phyloP scores from a whole-genome alignment of 30 jellyfish, hydroid and myxozoan genomes.

The Mastigias papua region DNA sequence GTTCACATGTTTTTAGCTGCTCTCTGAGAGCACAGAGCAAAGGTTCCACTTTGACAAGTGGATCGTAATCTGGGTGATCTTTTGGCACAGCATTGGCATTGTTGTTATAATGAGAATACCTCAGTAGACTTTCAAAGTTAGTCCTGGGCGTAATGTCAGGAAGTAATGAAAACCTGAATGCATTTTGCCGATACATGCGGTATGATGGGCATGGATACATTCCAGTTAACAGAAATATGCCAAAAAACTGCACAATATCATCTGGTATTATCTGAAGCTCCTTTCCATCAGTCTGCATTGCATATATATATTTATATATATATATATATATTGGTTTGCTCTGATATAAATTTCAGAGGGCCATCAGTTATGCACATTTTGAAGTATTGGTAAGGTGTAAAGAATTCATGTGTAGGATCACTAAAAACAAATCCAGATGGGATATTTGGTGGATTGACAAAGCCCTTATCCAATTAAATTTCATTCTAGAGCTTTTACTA shows the following conservation, averaged over 20 bases:
- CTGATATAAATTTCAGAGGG: neutral
- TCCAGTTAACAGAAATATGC: constrained; percentile 21
- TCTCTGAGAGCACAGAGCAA: neutral
- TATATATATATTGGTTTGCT: constrained; percentile 3
- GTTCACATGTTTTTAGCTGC: neutral
- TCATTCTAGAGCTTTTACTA: neutral
- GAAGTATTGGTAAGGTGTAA: constrained; percentile 8
- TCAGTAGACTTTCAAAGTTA: neutral
- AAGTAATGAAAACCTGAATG: neutral
- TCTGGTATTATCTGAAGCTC: neutral
- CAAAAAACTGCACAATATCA: constrained; percentile 25
- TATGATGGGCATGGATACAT: constrained; percentile 15
- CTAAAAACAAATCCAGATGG: neutral
- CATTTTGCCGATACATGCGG: constrained; percentile 17
- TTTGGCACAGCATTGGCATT: neutral
- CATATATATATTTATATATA: constrained; percentile 32
- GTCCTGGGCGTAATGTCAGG: neutral
- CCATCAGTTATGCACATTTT: neutral
- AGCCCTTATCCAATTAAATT: neutral
- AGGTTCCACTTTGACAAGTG: constrained; percentile 15
- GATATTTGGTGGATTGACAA: neutral
- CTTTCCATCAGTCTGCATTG: constrained; percentile 17
- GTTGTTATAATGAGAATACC: constrained; percentile 27
- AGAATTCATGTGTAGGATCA: neutral
- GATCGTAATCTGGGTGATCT: constrained; percentile 13